These are phyloP conservation scores for Pinna nobilis DNA, from an alignment of 1,140 invertebrate genomes.

Conservation along the genomic window DNA sequence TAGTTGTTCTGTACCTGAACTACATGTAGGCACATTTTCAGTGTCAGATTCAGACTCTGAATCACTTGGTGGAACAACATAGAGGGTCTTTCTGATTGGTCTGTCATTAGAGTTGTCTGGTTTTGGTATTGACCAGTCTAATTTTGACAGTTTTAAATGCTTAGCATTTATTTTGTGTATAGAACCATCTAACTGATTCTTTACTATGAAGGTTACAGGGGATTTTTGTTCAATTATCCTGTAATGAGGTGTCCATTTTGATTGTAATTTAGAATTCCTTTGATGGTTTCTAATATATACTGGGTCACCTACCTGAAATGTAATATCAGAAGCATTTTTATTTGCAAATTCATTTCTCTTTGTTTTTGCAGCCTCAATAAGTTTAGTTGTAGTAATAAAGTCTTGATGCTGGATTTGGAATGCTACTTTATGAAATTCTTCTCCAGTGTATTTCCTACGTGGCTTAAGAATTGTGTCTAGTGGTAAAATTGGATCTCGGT, in stretches of 20 bases:
- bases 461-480: conserved; percentile 32
- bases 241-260: conserved; percentile 25
- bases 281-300: conserved; percentile 29
- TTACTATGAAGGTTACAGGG: conserved; percentile 24
- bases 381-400: not conserved
- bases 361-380: not conserved
- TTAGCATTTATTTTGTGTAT: conserved; percentile 15
- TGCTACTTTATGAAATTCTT: conserved; percentile 25
- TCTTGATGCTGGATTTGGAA: conserved; percentile 11
- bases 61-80: not conserved
- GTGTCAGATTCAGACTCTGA: not conserved
- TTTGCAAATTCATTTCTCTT: conserved; percentile 7
- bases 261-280: conserved; percentile 6
- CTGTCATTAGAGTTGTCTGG: not conserved
- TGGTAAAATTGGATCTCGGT: conserved; percentile 22
- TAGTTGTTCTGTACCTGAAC: no score
- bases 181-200: conserved; percentile 23
- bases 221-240: conserved; percentile 21
- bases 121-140: conserved; percentile 10
- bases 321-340: not conserved
- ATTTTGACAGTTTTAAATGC: conserved; percentile 13
- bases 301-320: conserved; percentile 18
- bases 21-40: not conserved
- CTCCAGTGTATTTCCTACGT: conserved; percentile 15
- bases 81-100: not conserved